Evolutionary conservation across 1,140 invertebrate species (phyloP), one percentile per base, ranked within the genome.

Genomic region (Papilio machaon): DNA sequence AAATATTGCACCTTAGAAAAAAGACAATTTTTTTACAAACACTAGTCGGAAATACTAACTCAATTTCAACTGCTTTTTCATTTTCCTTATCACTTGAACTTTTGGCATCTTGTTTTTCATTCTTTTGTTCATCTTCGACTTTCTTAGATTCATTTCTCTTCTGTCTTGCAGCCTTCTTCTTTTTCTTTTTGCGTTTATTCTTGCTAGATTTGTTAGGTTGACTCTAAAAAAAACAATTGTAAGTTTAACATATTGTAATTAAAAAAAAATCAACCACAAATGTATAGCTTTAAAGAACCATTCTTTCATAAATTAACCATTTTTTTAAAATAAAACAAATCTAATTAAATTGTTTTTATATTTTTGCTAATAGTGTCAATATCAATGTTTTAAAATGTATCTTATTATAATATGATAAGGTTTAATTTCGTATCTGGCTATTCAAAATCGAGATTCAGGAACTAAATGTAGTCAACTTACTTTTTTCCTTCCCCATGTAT

Each of bases 111-210:
- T 90, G 87, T 19, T 82, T 85, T 35, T 84, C 75, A 30, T 52
- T 81, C 15, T 90, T 85, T 1, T 87, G 83, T n/a, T 84, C 82
- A 73, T 90, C 77, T 74, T 90, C 60, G 30, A 67, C 88, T 70
- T 92, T 91, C 82, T 93, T 90, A 17, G 87, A 83, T 60, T 93
- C 87, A 77, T 87, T 88, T 11, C 93, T 85, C 81, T 93, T 94
- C 80, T 90, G 89, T 75, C 92, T 96, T 58, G 95, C 96, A 82
- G 95, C 95, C 94, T 96, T 97, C 94, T 96, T 97, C 82, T 97
- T 96, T 80, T 97, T 96, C 91, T 96, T 97, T 82, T 97, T 96
- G 79, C 96, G 96, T 87, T 96, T 97, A 84, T 96, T 96, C 75
- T 96, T 96, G 80, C 96, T 96, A 49, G 95, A 95, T 86, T 94